These are phyloP conservation scores for Gadopsis marmoratus DNA, from an alignment of 2,797 vertebrate genomes.

Conservation along the genomic window DNA sequence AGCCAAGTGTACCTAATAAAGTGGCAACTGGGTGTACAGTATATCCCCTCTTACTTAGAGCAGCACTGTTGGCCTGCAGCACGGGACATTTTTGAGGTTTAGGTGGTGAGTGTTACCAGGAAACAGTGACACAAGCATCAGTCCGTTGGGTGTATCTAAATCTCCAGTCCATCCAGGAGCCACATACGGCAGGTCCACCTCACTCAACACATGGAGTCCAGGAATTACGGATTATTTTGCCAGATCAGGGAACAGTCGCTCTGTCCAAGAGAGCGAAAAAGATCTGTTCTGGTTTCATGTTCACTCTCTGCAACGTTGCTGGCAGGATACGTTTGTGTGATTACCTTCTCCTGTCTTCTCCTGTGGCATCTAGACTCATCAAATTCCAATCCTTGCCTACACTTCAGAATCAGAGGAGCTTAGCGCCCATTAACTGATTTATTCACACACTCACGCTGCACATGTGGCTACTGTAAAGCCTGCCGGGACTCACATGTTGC, in stretches of 20 bases:
- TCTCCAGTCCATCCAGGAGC: background rate
- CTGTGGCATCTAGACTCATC: slow-evolving; percentile 12
- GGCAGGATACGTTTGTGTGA: slow-evolving; percentile 3
- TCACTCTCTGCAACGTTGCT: background rate
- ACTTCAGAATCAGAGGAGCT: slow-evolving; percentile 61
- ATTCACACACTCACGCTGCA: slow-evolving; percentile 46
- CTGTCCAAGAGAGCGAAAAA: background rate
- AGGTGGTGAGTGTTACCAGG: slow-evolving; percentile 20
- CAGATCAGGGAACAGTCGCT: slow-evolving; percentile 53
- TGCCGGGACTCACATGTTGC: slow-evolving; percentile 60
- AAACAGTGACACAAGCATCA: slow-evolving; percentile 27
- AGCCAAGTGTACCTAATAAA: background rate
- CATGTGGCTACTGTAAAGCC: slow-evolving; percentile 56
- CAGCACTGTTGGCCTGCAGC: background rate
- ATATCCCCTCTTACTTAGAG: background rate
- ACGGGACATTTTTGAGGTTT: background rate
- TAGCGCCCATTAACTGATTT: slow-evolving; percentile 56
- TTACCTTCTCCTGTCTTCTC: slow-evolving; percentile 12
- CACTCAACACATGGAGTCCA: slow-evolving; percentile 34
- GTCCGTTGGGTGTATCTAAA: slow-evolving; percentile 5
- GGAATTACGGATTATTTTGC: slow-evolving; percentile 44
- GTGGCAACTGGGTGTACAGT: background rate
- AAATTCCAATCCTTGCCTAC: slow-evolving; percentile 25
- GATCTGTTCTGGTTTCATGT: slow-evolving; percentile 24
- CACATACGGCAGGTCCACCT: slow-evolving; percentile 7